Evolutionary conservation across 2,888 invertebrate species (phyloP).

Genomic region (Abscondita cerata): DNA sequence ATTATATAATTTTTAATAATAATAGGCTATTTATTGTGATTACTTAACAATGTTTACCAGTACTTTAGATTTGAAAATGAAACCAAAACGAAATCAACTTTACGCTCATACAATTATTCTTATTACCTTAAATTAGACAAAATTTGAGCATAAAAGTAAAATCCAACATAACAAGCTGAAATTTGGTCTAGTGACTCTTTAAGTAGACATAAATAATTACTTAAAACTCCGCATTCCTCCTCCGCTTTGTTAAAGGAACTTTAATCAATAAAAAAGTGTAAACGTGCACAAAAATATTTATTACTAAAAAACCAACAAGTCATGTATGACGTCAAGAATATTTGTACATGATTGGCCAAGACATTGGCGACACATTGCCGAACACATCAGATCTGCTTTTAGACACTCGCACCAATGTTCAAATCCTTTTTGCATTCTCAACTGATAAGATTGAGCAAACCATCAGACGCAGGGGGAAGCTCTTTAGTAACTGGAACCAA

Average conservation of each 20-base stretch:
- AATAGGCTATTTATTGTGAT: too few relatives aligned
- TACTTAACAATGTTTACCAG: too few relatives aligned
- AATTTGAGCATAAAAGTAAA: too few relatives aligned
- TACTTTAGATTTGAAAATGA: too few relatives aligned
- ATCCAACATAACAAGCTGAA: too few relatives aligned
- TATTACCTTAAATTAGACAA: too few relatives aligned
- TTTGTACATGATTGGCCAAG: neutral
- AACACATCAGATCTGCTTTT: too few relatives aligned
- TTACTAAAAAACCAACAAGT: neutral
- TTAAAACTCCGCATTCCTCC: neutral
- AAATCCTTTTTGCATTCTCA: slow-evolving; percentile 13
- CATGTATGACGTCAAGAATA: neutral
- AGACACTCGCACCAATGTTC: slow-evolving; percentile 7
- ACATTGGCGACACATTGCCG: neutral
- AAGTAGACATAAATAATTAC: neutral
- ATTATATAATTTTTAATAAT: too few relatives aligned
- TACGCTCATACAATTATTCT: too few relatives aligned
- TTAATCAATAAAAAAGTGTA: neutral
- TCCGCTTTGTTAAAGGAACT: neutral
- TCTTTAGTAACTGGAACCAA: slow-evolving; percentile 8
- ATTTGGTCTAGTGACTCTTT: neutral
- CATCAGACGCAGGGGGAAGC: slow-evolving; percentile 7
- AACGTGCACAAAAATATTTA: neutral
- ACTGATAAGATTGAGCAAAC: slow-evolving; percentile 9
- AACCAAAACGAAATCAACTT: too few relatives aligned